Percentiles rank a stretch among this genome's conserved stretches.
Evolutionary conservation across 2,888 invertebrate genomes (phyloP).

Genomic region (Leptogaster cylindrica): DNA sequence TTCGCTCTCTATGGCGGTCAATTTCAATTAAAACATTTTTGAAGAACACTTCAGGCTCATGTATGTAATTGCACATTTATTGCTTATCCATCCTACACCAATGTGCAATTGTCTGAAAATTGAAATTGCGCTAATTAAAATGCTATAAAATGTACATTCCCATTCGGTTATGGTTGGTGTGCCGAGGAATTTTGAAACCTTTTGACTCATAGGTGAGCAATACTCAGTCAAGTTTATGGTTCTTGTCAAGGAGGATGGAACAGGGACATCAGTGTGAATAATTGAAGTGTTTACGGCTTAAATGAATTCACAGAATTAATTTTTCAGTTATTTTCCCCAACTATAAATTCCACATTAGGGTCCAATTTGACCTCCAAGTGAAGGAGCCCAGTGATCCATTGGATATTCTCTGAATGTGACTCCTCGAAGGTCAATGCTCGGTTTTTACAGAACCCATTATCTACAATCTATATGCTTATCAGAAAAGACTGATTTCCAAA

Average conservation of each 20-base stretch:
- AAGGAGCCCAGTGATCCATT: too few species aligned
- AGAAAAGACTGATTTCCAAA: too few species aligned
- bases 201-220: background rate
- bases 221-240: conserved; percentile 12
- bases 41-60: conserved; percentile 3
- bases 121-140: conserved; percentile 60
- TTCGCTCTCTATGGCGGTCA: conserved; percentile 6
- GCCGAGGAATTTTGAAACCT: background rate
- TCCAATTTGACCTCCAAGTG: too few species aligned
- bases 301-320: background rate
- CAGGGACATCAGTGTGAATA: background rate
- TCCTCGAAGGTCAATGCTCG: too few species aligned
- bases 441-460: too few species aligned
- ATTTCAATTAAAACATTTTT: conserved; percentile 37
- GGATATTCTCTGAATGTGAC: too few species aligned
- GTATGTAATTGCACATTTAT: conserved; percentile 17
- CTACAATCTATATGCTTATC: too few species aligned
- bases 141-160: conserved; percentile 54
- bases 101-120: conserved; percentile 51
- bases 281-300: conserved; percentile 1
- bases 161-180: conserved; percentile 5
- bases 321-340: too few species aligned
- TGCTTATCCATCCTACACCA: conserved; percentile 16
- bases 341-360: too few species aligned
- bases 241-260: background rate